phyloP scores from a whole-genome alignment of 2,888 invertebrate species.

The Cactoblastis cactorum region DNA sequence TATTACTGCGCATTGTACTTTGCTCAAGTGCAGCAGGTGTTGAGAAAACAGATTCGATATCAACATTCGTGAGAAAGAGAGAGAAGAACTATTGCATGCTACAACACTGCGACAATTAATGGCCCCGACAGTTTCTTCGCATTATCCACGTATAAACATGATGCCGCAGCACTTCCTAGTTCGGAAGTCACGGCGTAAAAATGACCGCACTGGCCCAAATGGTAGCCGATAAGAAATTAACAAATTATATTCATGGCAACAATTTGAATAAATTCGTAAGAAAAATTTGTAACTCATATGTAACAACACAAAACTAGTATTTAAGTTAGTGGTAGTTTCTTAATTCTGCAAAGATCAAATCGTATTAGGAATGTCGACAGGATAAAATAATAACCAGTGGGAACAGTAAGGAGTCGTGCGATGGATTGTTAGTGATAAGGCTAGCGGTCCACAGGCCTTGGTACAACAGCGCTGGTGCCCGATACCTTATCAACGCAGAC shows the following conservation, averaged over 20 bases:
- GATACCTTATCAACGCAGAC: constrained; percentile 44
- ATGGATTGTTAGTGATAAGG: constrained; percentile 2
- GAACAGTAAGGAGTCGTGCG: constrained; percentile 1
- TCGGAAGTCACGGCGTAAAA: constrained; percentile 53
- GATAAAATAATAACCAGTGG: neutral
- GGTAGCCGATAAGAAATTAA: too few relatives aligned
- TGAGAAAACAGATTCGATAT: too few relatives aligned
- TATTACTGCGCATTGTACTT: too few relatives aligned
- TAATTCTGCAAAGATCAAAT: neutral
- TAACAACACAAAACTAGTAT: too few relatives aligned
- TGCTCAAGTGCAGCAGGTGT: too few relatives aligned
- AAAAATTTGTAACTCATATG: too few relatives aligned
- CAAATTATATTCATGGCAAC: too few relatives aligned
- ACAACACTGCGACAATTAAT: constrained; percentile 71
- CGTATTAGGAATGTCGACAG: neutral
- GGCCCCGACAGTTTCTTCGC: constrained; percentile 57
- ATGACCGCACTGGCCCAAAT: constrained; percentile 47
- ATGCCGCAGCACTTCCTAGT: constrained; percentile 38
- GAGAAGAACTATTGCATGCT: too few relatives aligned
- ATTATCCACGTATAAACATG: constrained; percentile 54
- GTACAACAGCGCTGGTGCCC: constrained; percentile 19
- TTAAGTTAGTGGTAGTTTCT: too few relatives aligned
- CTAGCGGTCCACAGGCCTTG: neutral
- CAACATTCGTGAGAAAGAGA: too few relatives aligned
- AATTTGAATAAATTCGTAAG: too few relatives aligned